Base-by-base conservation (phyloP, 2,113 vertebrate genomes). In the Macquaria australasica region DNA sequence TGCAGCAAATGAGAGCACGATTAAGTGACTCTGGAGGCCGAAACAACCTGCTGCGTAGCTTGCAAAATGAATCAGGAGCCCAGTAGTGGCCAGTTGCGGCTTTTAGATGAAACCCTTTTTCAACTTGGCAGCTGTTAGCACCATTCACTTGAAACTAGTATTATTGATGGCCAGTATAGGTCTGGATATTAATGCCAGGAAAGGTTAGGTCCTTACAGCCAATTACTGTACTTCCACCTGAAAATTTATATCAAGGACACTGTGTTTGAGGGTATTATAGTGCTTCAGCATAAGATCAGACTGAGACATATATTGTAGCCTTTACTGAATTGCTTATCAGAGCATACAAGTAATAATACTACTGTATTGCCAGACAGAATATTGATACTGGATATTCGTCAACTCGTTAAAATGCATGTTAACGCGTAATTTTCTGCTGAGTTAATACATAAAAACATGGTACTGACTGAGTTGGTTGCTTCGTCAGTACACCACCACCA, bases 11-110 rank as follows among this genome's bases (percentile, higher is more conserved):
- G 86, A 85, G 85, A 79, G 73, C 34, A 68, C 25, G 18, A 87
- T 90, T 88, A 84, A 85, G 60, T 82, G 87, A 84, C 89, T 88
- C 80, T 34, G 60, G 86, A 83, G 80, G 79, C 77, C 5, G 11
- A 68, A 81, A 81, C 77, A 85, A 89, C 77, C 83, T 71, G 80
- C 81, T 77, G 82, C 60, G 63, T 58, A 25, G 81, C 48, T 48
- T 21, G 63, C 68, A 71, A 68, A 91, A 86, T 82, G 56, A 80
- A 78, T 67, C 53, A 84, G 74, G 51, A 39, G 64, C 68, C 69
- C 43, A 28, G 45, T 41, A 82, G 50, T 58, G 56, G 77, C 21
- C 68, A 31, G 34, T 70, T 28, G 67, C 51, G 73, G 79, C 77
- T 79, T 75, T 63, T 23, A 84, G 25, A 84, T 45, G 55, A 64